Conservation (phyloP, 2,113 vertebrate genomes). For the Anas platyrhynchos region DNA sequence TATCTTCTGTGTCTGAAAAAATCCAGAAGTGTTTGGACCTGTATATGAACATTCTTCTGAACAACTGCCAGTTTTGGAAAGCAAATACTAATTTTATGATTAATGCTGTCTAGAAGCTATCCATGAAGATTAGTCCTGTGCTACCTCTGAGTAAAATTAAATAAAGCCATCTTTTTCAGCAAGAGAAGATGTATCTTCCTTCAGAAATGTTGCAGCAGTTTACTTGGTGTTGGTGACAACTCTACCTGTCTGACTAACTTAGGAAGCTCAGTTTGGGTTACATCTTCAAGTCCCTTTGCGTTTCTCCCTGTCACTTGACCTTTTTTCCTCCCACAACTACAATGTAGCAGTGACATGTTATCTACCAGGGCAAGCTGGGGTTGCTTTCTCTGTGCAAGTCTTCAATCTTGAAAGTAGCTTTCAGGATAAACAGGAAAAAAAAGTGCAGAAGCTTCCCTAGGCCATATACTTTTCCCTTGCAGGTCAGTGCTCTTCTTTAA, state of each 20-base stretch:
- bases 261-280: neutral
- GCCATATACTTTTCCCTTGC: neutral
- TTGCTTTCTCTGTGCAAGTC: neutral
- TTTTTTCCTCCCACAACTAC: neutral
- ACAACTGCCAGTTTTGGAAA: neutral
- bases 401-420: neutral
- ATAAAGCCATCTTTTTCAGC: slow-evolving; percentile 38
- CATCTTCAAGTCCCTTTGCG: neutral
- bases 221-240: neutral
- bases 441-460: neutral
- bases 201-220: neutral
- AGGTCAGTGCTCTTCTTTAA: neutral
- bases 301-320: neutral
- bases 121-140: slow-evolving; percentile 25
- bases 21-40: neutral
- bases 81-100: neutral
- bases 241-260: neutral
- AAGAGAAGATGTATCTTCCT: neutral
- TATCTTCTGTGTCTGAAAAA: neutral
- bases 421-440: neutral
- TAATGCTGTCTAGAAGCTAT: neutral
- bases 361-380: neutral
- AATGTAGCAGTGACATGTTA: neutral
- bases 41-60: neutral
- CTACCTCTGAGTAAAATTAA: slow-evolving; percentile 39